Conservation (phyloP, 92 coral and sea anemone species). For the Zoanthus sociatus region DNA sequence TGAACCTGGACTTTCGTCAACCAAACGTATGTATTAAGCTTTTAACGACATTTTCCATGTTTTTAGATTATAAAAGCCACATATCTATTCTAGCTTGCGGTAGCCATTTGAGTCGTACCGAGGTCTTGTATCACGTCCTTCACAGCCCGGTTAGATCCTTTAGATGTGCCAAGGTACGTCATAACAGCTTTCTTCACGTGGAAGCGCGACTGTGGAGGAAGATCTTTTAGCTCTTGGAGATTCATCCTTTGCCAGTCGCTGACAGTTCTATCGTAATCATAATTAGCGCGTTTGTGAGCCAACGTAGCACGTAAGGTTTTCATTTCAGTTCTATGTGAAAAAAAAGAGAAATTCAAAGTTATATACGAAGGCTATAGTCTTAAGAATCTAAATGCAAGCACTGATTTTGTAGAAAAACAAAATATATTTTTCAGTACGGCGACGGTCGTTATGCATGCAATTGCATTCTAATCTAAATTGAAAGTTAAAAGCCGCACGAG, state of each 20-base stretch:
- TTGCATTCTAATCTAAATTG: no score
- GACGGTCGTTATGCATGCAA: no score
- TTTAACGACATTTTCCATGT: not conserved
- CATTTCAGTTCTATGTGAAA: slow-evolving; percentile 53
- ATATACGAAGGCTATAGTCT: no score
- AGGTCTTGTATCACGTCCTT: slow-evolving; percentile 58
- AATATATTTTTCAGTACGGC: no score
- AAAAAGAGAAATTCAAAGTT: not conserved
- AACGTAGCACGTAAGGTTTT: slow-evolving; percentile 58
- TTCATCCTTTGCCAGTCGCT: slow-evolving; percentile 94
- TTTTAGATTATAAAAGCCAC: not conserved
- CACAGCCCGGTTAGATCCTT: slow-evolving; percentile 77
- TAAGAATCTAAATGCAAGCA: no score
- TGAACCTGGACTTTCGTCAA: no score
- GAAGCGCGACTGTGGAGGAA: slow-evolving; percentile 78
- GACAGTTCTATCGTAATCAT: slow-evolving; percentile 74
- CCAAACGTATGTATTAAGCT: no score
- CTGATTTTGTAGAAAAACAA: no score
- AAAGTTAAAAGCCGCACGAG: no score
- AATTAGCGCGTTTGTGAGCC: slow-evolving; percentile 68
- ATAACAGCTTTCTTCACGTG: slow-evolving; percentile 83
- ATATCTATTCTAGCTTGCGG: not conserved
- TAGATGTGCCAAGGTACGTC: slow-evolving; percentile 81
- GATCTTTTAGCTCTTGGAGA: slow-evolving; percentile 68
- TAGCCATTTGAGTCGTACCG: not conserved